phyloP scores from a whole-genome alignment of 2,797 vertebrate genomes.

The Gobionotothen gibberifrons region DNA sequence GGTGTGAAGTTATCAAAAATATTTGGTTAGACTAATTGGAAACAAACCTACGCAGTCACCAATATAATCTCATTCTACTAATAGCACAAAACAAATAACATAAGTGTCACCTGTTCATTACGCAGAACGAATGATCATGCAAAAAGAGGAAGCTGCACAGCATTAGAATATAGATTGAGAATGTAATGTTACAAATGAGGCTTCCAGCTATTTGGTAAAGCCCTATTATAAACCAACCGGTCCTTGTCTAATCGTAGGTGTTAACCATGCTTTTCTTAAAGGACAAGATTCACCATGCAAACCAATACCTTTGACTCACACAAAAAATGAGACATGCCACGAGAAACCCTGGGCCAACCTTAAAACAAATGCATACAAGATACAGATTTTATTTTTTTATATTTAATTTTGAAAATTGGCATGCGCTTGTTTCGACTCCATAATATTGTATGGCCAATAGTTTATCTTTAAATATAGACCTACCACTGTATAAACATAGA shows the following conservation, averaged over 20 bases:
- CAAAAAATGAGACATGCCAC: neutral
- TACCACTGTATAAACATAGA: neutral
- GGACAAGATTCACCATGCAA: slow-evolving; percentile 33
- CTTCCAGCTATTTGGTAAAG: no score
- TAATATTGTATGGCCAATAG: neutral
- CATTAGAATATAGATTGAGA: no score
- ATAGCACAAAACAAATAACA: no score
- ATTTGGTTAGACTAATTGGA: no score
- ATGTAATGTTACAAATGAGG: no score
- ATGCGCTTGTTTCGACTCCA: neutral
- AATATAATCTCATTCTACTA: no score
- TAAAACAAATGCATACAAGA: slow-evolving; percentile 16
- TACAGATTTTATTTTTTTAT: slow-evolving; percentile 17
- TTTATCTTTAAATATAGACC: neutral
- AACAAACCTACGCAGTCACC: no score
- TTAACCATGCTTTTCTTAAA: slow-evolving; percentile 2
- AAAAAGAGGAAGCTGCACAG: no score
- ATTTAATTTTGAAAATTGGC: neutral
- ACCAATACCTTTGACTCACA: slow-evolving; percentile 54
- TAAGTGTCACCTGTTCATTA: no score
- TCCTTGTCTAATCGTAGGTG: neutral
- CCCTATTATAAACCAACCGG: neutral
- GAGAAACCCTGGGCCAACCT: slow-evolving; percentile 22
- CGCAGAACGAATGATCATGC: no score
- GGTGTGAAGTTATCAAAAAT: no score